A percentile compares a stretch with the other conserved stretches of the same genome.
Evolutionary conservation across 2,113 vertebrate genomes (phyloP).

Genomic region (Pardalotus punctatus): DNA sequence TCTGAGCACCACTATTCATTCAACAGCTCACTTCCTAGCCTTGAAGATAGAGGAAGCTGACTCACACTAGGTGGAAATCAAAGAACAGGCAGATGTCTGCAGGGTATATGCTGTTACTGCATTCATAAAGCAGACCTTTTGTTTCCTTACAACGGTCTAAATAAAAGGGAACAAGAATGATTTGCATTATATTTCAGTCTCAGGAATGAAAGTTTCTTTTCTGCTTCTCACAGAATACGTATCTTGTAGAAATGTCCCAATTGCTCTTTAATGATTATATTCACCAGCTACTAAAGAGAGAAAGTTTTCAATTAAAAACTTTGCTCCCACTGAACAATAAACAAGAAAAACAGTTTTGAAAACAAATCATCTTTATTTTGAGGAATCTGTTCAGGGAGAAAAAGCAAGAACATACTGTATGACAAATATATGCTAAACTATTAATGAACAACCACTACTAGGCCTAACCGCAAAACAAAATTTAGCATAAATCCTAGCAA

Average conservation of each 20-base stretch:
- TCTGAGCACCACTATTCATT: not conserved
- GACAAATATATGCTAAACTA: not conserved
- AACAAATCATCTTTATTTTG: not conserved
- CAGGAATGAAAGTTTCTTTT: not conserved
- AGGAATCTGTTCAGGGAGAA: not conserved
- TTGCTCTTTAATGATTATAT: not conserved
- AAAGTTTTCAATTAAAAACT: not conserved
- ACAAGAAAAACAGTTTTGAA: not conserved
- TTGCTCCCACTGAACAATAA: not conserved
- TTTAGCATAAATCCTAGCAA: not conserved
- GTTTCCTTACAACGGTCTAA: not conserved
- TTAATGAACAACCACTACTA: not conserved
- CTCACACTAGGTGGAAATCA: constrained; percentile 16
- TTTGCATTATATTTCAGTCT: not conserved
- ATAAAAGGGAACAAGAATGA: not conserved
- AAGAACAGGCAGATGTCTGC: constrained; percentile 30
- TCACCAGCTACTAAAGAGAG: not conserved
- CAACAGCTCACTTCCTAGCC: not conserved
- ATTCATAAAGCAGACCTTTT: not conserved
- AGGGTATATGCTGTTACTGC: not conserved
- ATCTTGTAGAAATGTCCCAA: not conserved
- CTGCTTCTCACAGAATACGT: not conserved
- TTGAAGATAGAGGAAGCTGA: constrained; percentile 20
- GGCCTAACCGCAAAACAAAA: not conserved
- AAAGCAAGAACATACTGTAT: not conserved